These are phyloP conservation scores for Origma solitaria DNA, from an alignment of 2,113 vertebrate species.

Conservation along the genomic window DNA sequence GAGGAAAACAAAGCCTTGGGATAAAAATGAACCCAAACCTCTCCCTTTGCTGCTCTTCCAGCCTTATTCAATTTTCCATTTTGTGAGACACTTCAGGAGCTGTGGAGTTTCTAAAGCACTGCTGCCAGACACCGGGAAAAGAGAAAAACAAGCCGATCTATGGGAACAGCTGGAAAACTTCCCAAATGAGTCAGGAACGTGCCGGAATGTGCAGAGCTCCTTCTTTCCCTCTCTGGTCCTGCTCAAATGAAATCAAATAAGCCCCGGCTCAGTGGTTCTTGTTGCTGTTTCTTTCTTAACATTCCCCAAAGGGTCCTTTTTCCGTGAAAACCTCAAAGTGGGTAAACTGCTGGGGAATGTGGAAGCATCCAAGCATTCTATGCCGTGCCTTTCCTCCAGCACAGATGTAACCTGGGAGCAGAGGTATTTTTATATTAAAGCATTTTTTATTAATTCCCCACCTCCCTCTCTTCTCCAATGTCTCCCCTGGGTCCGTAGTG, in stretches of 20 bases:
- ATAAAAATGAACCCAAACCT: background rate
- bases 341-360: background rate
- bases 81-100: background rate
- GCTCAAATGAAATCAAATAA: background rate
- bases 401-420: background rate
- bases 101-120: background rate
- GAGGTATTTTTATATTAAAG: conserved; percentile 18
- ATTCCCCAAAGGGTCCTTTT: background rate
- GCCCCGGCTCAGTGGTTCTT: background rate
- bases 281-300: background rate
- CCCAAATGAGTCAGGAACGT: background rate
- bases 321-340: background rate
- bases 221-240: background rate
- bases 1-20: background rate
- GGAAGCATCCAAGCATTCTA: background rate
- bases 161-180: background rate
- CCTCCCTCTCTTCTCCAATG: background rate
- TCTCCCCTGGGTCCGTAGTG: conserved; percentile 6
- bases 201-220: background rate
- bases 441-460: conserved; percentile 29
- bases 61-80: background rate
- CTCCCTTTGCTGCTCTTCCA: background rate
- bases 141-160: background rate
- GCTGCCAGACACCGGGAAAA: fast-evolving
- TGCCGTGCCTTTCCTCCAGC: background rate